Evolutionary conservation across 1,140 invertebrate genomes (phyloP).

Genomic region (Sycobia sp.): DNA sequence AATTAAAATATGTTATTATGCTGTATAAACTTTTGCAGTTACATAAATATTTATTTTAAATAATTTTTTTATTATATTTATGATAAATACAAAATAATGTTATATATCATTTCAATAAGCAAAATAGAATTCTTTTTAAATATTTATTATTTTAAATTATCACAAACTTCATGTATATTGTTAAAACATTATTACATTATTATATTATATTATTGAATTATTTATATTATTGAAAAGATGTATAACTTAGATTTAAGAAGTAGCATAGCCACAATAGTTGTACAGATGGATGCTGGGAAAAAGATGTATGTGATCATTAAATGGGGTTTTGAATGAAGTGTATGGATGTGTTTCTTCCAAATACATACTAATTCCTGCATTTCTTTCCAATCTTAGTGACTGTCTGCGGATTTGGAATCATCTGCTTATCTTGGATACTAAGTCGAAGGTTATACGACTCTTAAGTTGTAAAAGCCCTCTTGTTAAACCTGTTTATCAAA

Average conservation of each 20-base stretch:
- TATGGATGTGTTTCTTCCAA: slow-evolving; percentile 53
- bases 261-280: slow-evolving; percentile 2
- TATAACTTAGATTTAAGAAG: slow-evolving; percentile 5
- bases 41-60: slow-evolving; percentile 3
- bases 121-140: neutral
- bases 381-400: slow-evolving; percentile 61
- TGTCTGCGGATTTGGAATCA: slow-evolving; percentile 58
- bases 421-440: slow-evolving; percentile 56
- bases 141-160: neutral
- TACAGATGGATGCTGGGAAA: slow-evolving; percentile 8
- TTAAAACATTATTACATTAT: too few relatives aligned
- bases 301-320: slow-evolving; percentile 14
- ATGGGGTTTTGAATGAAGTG: slow-evolving; percentile 44
- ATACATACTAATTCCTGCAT: slow-evolving; percentile 59
- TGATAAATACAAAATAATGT: neutral
- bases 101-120: neutral
- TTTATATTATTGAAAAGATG: slow-evolving; percentile 4
- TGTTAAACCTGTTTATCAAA: slow-evolving; percentile 40
- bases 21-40: neutral
- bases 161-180: neutral
- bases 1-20: too few relatives aligned
- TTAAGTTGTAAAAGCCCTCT: slow-evolving; percentile 44
- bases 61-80: neutral
- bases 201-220: neutral
- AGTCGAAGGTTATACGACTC: slow-evolving; percentile 57